phyloP scores from a whole-genome alignment of 2,113 vertebrate species.

The Odocoileus virginianus region DNA sequence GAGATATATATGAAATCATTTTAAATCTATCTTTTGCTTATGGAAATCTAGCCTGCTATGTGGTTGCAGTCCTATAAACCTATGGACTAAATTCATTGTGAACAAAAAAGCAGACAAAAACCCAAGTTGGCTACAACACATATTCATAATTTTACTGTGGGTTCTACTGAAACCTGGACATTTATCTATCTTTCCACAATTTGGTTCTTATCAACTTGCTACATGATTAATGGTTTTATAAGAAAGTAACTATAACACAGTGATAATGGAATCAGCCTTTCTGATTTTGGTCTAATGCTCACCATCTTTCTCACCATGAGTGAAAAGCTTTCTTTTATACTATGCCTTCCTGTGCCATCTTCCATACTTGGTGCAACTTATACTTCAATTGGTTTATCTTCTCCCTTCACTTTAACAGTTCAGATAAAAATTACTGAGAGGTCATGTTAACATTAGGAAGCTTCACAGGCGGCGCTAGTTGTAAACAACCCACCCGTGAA shows the following conservation, averaged over 20 bases:
- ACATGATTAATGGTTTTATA: background rate
- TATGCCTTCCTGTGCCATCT: background rate
- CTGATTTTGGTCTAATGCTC: background rate
- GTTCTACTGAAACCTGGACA: background rate
- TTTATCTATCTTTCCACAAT: background rate
- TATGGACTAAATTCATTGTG: background rate
- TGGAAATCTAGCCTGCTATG: background rate
- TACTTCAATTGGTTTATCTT: background rate
- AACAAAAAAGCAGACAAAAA: background rate
- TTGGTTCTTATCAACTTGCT: background rate
- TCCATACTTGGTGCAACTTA: background rate
- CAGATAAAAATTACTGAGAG: background rate
- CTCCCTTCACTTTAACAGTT: background rate
- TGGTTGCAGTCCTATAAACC: background rate
- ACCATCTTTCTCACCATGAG: background rate
- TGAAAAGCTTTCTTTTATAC: background rate
- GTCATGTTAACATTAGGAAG: background rate
- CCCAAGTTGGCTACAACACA: background rate
- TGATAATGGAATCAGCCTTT: background rate
- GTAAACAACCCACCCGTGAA: background rate
- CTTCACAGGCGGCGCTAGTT: rapidly evolving
- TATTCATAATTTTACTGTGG: background rate
- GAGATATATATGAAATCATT: background rate
- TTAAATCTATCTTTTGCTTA: background rate
- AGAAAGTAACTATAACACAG: background rate